Evolutionary conservation across 2,888 invertebrate genomes (phyloP), one percentile per base, ranked within the genome.

Genomic region (Stomorhina lunata): DNA sequence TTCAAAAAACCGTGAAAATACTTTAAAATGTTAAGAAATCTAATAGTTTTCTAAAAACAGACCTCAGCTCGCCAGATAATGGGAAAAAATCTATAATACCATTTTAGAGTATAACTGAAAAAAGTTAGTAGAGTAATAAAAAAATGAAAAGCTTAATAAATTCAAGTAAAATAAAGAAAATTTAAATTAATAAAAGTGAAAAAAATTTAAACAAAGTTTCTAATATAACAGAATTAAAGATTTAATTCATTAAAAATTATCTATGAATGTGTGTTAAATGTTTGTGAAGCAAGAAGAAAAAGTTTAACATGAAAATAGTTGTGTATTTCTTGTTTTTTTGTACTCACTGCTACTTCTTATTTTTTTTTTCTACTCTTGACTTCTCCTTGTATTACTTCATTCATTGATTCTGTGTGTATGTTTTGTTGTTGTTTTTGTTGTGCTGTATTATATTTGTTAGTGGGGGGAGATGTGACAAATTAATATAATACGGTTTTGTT

Each of bases 31-130:
- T 59, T 25, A 37, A 27, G 17, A 9, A 72, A 71, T 40, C 20
- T 32, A 29, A 9, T 1, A 37, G 50, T 66, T 68, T 32, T 25
- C 9, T n/a, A 32, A 53, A 25, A 69, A 10, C 76, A 61, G 59
- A 53, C 50, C 17, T 50, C 29, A 76, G 40, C 27, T 43, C 17
- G 3, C n/a, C 27, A 37, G 55, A 66, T 25, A 68, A 65, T 72
- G 69, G 78, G 71, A 82, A 82, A 82, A 82, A 82, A 82, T 82
- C 82, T 79, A 82, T 82, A 82, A 79, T 71, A 69, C 72, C 48
- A 50, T 55, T 75, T 68, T 68, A 57, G 32, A 78, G 79, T 82
- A 71, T 71, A 57, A 75, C 65, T 68, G 29, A 63, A 63, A 76
- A 75, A 69, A 78, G 72, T n/a, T n/a, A n/a, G 73, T 73, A 72